Evolutionary conservation across 2,888 invertebrate genomes (phyloP).

Genomic region (Eledona agricola): DNA sequence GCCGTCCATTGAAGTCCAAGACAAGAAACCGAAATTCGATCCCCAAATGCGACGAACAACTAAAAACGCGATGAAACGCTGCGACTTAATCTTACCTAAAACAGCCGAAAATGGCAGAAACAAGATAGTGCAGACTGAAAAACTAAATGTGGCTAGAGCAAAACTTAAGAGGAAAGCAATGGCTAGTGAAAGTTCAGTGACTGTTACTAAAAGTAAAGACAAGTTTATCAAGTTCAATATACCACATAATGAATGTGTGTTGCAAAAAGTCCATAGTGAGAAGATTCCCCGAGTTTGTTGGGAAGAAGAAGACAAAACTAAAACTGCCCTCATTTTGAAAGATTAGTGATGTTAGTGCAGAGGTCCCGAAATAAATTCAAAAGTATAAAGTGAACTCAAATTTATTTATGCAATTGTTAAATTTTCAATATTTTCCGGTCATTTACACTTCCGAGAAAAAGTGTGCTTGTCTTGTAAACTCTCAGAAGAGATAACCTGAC

Average conservation of each 20-base stretch:
- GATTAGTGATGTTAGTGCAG: background rate
- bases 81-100: constrained; percentile 8
- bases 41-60: constrained; percentile 18
- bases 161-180: background rate
- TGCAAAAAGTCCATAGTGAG: background rate
- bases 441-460: too few relatives aligned
- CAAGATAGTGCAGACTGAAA: background rate
- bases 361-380: constrained; percentile 2
- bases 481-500: too few relatives aligned
- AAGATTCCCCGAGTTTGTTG: background rate
- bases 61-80: constrained; percentile 26
- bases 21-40: background rate
- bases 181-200: background rate
- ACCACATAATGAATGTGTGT: too few relatives aligned
- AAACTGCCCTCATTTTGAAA: background rate
- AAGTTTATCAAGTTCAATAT: too few relatives aligned
- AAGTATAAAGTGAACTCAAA: too few relatives aligned
- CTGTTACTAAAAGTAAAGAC: background rate
- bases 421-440: too few relatives aligned
- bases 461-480: too few relatives aligned
- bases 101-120: too few relatives aligned
- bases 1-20: background rate
- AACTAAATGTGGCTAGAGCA: background rate
- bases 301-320: background rate
- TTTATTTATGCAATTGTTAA: too few relatives aligned